phyloP scores from a whole-genome alignment of 2,113 vertebrate species.

The Anarhynchus alexandrinus region DNA sequence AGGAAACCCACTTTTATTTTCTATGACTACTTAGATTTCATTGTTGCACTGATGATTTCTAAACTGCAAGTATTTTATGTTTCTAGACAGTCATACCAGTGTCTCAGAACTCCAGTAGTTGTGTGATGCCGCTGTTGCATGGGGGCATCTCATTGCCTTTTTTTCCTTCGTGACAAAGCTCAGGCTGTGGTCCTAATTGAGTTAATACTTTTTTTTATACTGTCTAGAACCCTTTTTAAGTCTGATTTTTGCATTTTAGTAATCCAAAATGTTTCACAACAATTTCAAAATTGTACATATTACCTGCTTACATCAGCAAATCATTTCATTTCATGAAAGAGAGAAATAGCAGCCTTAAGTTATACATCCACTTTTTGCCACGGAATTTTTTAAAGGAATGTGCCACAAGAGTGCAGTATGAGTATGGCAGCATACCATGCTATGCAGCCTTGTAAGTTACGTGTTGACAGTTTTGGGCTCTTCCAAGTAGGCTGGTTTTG shows the following conservation, averaged over 20 bases:
- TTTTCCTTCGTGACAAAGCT: not conserved
- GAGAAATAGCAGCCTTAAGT: not conserved
- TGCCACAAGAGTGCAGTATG: accelerated
- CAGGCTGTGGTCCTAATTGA: not conserved
- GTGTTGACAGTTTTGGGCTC: not conserved
- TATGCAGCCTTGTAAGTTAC: not conserved
- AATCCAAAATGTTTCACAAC: not conserved
- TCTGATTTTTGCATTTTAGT: not conserved
- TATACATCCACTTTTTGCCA: not conserved
- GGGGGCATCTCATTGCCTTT: accelerated
- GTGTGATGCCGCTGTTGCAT: not conserved
- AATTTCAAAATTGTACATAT: not conserved
- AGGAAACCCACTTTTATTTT: not conserved
- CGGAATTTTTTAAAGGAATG: not conserved
- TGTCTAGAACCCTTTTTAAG: not conserved
- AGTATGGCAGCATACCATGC: not conserved
- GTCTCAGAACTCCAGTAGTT: not conserved
- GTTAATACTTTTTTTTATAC: not conserved
- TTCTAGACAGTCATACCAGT: not conserved
- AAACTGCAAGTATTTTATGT: not conserved
- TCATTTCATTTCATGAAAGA: not conserved
- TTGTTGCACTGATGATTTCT: not conserved
- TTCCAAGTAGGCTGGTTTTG: not conserved
- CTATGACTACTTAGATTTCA: not conserved
- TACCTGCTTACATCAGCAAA: not conserved